phyloP scores from a whole-genome alignment of 2,888 invertebrate genomes.

The Helobdella robusta region DNA sequence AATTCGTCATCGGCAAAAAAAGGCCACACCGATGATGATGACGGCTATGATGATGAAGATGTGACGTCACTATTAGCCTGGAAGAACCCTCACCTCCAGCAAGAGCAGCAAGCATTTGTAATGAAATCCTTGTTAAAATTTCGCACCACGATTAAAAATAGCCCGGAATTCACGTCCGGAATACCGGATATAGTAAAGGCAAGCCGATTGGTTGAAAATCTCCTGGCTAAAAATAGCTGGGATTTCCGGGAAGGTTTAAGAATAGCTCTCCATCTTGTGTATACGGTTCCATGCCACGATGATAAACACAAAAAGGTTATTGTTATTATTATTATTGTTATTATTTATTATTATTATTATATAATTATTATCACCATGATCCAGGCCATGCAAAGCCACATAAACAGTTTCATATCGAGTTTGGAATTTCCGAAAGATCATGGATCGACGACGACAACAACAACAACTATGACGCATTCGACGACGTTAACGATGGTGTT shows the following conservation, averaged over 20 bases:
- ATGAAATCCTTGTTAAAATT: constrained; percentile 7
- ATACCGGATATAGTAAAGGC: constrained; percentile 10
- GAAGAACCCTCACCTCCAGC: too few species aligned
- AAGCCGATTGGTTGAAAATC: neutral
- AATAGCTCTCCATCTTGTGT: neutral
- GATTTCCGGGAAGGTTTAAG: neutral
- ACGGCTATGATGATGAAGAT: constrained; percentile 7
- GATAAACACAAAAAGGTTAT: constrained; percentile 5
- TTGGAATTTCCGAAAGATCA: too few species aligned
- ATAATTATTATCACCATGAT: too few species aligned
- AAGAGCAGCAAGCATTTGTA: neutral
- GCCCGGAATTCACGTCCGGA: neutral
- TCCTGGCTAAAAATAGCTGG: neutral
- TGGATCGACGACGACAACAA: neutral
- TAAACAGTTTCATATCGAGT: too few species aligned
- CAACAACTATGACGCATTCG: neutral
- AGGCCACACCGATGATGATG: neutral
- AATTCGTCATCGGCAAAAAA: neutral
- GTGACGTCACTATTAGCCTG: neutral
- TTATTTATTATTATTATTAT: neutral
- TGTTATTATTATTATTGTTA: neutral
- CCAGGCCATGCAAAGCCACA: too few species aligned
- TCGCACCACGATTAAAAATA: neutral
- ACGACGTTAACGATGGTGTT: neutral
- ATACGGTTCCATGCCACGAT: constrained; percentile 13